These are phyloP conservation scores for Ciconia boyciana DNA, from an alignment of 2,113 vertebrate species.

Conservation along the genomic window DNA sequence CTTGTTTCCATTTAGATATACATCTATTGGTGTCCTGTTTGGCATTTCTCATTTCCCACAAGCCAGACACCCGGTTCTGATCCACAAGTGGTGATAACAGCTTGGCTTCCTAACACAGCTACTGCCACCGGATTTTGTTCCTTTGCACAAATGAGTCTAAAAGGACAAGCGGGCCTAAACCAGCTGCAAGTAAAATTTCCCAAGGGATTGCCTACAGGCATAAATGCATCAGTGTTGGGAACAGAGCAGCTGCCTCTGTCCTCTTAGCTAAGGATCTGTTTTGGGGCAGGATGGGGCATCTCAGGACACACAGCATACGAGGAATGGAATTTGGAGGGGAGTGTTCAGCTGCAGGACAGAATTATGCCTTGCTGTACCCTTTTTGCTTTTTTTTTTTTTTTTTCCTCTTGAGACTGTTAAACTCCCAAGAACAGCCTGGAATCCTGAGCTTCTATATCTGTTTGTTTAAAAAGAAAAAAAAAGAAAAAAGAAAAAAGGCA, in stretches of 20 bases:
- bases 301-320: background rate
- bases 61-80: background rate
- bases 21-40: background rate
- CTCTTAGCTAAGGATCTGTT: background rate
- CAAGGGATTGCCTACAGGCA: background rate
- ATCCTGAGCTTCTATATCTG: background rate
- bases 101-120: background rate
- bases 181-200: background rate
- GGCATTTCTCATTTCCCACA: background rate
- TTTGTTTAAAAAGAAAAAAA: background rate
- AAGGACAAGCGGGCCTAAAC: background rate
- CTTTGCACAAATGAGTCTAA: background rate
- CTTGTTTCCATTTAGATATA: background rate
- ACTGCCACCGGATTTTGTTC: background rate
- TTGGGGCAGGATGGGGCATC: background rate
- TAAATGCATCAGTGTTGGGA: background rate
- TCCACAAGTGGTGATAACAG: background rate
- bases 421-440: background rate
- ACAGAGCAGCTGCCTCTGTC: constrained; percentile 7
- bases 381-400: too few relatives aligned
- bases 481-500: background rate
- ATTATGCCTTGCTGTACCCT: background rate
- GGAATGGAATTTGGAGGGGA: background rate
- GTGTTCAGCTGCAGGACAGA: background rate
- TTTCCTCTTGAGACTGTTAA: background rate